Evolutionary conservation across 92 coral and sea anemone species (phyloP), one percentile per base, ranked within the genome.

Genomic region (Paramuricea clavata): DNA sequence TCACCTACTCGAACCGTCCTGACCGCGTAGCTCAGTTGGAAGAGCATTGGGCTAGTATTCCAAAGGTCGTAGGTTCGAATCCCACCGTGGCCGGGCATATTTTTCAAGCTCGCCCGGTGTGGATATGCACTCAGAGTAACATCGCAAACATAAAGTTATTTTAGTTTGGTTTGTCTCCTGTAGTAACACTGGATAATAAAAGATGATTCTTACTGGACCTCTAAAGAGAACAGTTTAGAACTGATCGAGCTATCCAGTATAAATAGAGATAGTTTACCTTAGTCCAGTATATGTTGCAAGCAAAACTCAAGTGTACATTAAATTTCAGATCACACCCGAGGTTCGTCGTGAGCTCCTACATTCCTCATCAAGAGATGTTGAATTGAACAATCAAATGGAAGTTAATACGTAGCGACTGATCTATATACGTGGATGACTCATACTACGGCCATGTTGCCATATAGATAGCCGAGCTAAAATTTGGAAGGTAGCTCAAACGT

Each of bases 261-360:
- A 47, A 47, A 15, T 47, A 47, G 10, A 47, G 52, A 9, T 47
- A 47, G 52, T 47, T 47, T 6, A 47, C 15, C 10, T 5, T 47
- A 47, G 52, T 36, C 4, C 8, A 36, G 42, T 36, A 3, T 36
- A 36, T 36, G 42, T 36, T 2, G 42, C 8, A 36, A 36, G 42
- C 42, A 36, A 36, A 36, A 36, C 42, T 36, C 42, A 36, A 36
- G 3, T 36, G 8, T 47, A 10, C 13, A 54, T 21, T 44, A 42
- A 69, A 0, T 83, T 75, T 32, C 72, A 95, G 98, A 89, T 95
- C 49, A 95, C 98, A 4, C 85, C 98, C 11, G 98, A 95, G 71
- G 90, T 95, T 42, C 97, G 98, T 1, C 94, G 98, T 9, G 98
- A 95, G 81, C 70, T 95, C 31, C 74, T 85, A 47, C 94, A 94